phyloP scores from a whole-genome alignment of 2,113 vertebrate species.

The Heliornis fulica region DNA sequence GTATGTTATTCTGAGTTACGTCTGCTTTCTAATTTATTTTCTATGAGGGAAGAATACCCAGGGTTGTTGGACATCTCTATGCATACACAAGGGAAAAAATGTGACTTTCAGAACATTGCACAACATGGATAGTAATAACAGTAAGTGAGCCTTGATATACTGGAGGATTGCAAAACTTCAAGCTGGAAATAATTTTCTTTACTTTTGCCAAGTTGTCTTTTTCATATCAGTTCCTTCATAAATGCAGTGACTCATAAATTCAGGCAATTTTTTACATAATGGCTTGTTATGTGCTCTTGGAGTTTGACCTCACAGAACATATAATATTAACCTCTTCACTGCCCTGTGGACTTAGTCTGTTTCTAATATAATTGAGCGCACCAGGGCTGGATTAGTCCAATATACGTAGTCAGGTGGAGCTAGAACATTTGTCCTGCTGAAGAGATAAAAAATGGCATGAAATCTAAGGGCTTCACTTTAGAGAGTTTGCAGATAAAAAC shows the following conservation, averaged over 20 bases:
- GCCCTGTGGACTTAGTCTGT: not conserved
- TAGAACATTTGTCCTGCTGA: not conserved
- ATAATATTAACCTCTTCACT: conserved; percentile 44
- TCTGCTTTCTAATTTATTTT: conserved; percentile 57
- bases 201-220: conserved; percentile 63
- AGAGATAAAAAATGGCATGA: not conserved
- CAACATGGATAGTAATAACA: conserved; percentile 66
- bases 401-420: not conserved
- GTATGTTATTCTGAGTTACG: conserved; percentile 23
- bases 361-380: not conserved
- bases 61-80: conserved; percentile 48
- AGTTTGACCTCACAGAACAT: conserved; percentile 29
- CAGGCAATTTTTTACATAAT: conserved; percentile 62
- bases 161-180: conserved; percentile 45
- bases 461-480: not conserved
- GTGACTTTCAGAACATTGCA: conserved; percentile 40
- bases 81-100: conserved; percentile 60
- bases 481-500: not conserved
- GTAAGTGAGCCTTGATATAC: conserved; percentile 54
- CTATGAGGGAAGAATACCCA: conserved; percentile 59
- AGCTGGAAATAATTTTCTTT: conserved; percentile 33
- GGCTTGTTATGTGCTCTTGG: conserved; percentile 60
- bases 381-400: not conserved
- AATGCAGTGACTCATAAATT: conserved; percentile 63
- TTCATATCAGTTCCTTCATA: conserved; percentile 58